Evolutionary conservation across 2,113 vertebrate species (phyloP), one percentile per base, ranked within the genome.

Genomic region (Catagonus wagneri): DNA sequence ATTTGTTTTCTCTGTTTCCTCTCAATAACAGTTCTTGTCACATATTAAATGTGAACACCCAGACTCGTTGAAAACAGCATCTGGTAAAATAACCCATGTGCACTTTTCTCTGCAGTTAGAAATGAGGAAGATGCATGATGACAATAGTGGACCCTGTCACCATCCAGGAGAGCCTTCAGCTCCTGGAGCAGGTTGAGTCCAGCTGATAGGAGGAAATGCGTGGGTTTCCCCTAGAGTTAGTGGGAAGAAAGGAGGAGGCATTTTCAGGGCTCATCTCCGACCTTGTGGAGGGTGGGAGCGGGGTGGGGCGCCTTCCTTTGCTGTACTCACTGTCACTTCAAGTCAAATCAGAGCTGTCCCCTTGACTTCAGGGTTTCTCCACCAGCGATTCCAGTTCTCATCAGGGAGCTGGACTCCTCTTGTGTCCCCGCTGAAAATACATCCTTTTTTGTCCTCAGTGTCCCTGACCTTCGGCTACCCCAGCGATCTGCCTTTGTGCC

Each of bases 1-100:
- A 4, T 58, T 89, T 97, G 94, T 94, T 75, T 83, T 19, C 60
- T 86, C 44, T 6, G 4, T 27, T 93, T 78, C 76, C 86, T 75
- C 32, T 79, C 27, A 0, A 0, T 39, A 71, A 83, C 2, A 6
- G n/a, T 29, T 83, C 68, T 50, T 65, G 79, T 89, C 93, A 76
- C 76, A 4, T 25, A 19, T 74, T 95, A 72, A 68, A 2, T 69
- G 0, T 7, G 32, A 6, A 6, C 1, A 3, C 16, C 19, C 19
- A n/a, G 52, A 89, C 80, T 89, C 13, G 2, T 17, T 84, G 89
- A 63, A 79, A 92, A 11, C 1, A 3, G 50, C 68, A 3, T 75
- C 36, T 19, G 56, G 65, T 56, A 83, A 0, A 76, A 76, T 4
- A 19, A 54, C 44, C 44, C 44, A 8, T 44, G 44, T 60, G 71